These are phyloP conservation scores for Dendrolimus punctatus DNA, from an alignment of 1,140 invertebrate species.

Conservation along the genomic window DNA sequence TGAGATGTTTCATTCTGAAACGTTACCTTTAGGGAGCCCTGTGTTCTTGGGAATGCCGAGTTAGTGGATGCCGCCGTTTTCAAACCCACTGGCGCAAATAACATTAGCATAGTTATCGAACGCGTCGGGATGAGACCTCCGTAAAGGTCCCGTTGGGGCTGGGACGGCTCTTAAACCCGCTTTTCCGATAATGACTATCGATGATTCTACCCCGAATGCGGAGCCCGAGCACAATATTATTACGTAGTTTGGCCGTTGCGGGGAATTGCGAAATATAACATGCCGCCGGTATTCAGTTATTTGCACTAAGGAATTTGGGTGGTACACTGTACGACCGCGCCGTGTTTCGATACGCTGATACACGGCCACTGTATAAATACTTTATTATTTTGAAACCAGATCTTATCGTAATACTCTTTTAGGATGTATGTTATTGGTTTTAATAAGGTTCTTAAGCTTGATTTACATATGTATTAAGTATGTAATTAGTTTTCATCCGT, in stretches of 20 bases:
- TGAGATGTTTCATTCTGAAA: slow-evolving; percentile 29
- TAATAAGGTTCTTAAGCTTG: neutral
- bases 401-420: neutral
- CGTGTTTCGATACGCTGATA: neutral
- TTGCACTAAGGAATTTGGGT: slow-evolving; percentile 34
- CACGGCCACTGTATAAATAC: neutral
- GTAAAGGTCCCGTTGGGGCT: slow-evolving; percentile 60
- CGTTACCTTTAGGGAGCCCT: slow-evolving; percentile 28
- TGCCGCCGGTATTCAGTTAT: slow-evolving; percentile 44
- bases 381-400: no score
- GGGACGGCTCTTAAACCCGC: slow-evolving; percentile 65
- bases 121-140: slow-evolving; percentile 60
- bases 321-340: slow-evolving; percentile 13
- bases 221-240: slow-evolving; percentile 60
- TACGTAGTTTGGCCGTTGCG: slow-evolving; percentile 56
- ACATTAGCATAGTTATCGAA: slow-evolving; percentile 71
- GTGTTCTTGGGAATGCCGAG: slow-evolving; percentile 33
- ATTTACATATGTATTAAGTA: neutral
- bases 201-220: slow-evolving; percentile 62
- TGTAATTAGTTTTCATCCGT: neutral
- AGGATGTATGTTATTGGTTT: neutral
- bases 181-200: slow-evolving; percentile 69
- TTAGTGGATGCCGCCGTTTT: slow-evolving; percentile 52
- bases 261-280: slow-evolving; percentile 61
- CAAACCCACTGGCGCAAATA: slow-evolving; percentile 63